Evolutionary conservation across 2,797 vertebrate genomes (phyloP), one percentile per base, ranked within the genome.

Genomic region (Dermochelys coriacea): DNA sequence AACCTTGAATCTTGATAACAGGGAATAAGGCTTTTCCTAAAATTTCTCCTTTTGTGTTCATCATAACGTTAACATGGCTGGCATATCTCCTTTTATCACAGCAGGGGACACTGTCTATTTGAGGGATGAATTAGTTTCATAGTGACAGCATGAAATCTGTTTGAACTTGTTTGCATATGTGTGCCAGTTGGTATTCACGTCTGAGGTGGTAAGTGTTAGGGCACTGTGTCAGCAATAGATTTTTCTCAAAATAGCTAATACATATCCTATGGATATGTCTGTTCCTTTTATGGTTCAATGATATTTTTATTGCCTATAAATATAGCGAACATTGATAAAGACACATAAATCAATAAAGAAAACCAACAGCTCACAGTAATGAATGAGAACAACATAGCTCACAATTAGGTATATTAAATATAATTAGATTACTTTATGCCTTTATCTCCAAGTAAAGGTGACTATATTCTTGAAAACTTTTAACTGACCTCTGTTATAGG

Each of bases 71-170:
- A 88, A 83, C 79, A 64, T 57, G 16, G 94, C 91, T 90, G 85
- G 68, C 68, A 81, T 85, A 59, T 87, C 80, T 97, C 50, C 90
- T 97, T 96, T 95, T 93, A 95, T 97, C 95, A 94, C 96, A 94
- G 95, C 95, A 96, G 96, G 88, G 86, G 89, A 95, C 87, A 87
- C 91, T 93, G 86, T 89, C 78, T 94, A 88, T 97, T 96, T 97
- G 85, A 1, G 0, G 94, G 87, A 95, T 94, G 94, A 96, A 97
- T 94, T 93, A 88, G 77, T 93, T 95, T 85, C 52, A 50, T 88
- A 91, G 91, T 94, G 94, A 88, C 84, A 88, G 25, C 57, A 78
- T 93, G 90, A 93, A 93, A 93, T 95, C 82, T 93, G 52, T 90
- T 95, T 89, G 81, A 94, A 85, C 79, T 86, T 88, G 80, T 92